Conservation (phyloP, 2,113 vertebrate genomes). For the Cavia porcellus region DNA sequence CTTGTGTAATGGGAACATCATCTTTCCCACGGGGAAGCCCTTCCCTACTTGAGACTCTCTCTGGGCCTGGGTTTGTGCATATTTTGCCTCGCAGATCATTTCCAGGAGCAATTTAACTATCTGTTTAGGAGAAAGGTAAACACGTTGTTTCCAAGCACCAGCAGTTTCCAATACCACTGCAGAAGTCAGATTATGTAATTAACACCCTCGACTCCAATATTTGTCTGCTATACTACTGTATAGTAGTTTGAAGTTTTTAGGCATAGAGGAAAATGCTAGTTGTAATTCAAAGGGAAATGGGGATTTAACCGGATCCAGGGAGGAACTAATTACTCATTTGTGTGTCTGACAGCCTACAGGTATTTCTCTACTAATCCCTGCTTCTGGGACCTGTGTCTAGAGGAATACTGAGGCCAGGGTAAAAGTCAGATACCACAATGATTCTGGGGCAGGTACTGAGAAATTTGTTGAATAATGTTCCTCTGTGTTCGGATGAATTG, state of each 20-base stretch:
- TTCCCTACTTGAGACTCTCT: slow-evolving; percentile 15
- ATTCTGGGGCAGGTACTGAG: slow-evolving; percentile 88
- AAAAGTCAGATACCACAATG: slow-evolving; percentile 79
- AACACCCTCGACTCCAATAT: slow-evolving; percentile 42
- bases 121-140: slow-evolving; percentile 58
- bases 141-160: not conserved
- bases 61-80: not conserved
- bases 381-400: slow-evolving; percentile 82
- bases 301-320: slow-evolving; percentile 82
- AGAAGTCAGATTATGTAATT: slow-evolving; percentile 60
- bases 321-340: slow-evolving; percentile 86
- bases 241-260: slow-evolving; percentile 61
- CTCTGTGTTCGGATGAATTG: slow-evolving; percentile 77
- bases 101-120: slow-evolving; percentile 39
- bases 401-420: slow-evolving; percentile 77
- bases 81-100: not conserved
- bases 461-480: slow-evolving; percentile 83
- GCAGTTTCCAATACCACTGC: not conserved
- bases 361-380: slow-evolving; percentile 81
- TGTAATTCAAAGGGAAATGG: slow-evolving; percentile 81
- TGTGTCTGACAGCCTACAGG: slow-evolving; percentile 81
- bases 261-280: not conserved
- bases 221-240: slow-evolving; percentile 66
- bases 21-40: slow-evolving; percentile 16
- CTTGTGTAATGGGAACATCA: slow-evolving; percentile 14